These are phyloP conservation scores for Pissodes strobi DNA, from an alignment of 1,140 invertebrate species.

Conservation along the genomic window DNA sequence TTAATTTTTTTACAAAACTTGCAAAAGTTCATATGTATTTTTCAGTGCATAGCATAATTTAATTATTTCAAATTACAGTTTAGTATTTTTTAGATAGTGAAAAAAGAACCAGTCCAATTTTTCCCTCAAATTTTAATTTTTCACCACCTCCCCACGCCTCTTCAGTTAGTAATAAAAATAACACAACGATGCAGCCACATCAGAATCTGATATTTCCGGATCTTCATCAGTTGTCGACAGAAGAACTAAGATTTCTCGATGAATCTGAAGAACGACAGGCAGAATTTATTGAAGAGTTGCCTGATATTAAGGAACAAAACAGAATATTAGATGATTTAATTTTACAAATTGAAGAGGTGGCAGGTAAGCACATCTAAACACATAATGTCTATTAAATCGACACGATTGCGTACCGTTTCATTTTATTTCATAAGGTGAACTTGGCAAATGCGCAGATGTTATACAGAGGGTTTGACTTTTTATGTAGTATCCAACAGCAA, in stretches of 20 bases:
- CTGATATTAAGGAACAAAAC: conserved; percentile 68
- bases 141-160: conserved; percentile 44
- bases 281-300: conserved; percentile 71
- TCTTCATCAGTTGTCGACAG: conserved; percentile 66
- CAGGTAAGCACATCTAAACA: conserved; percentile 57
- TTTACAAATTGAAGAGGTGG: conserved; percentile 71
- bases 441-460: too few relatives aligned
- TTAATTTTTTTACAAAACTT: too few relatives aligned
- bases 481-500: too few relatives aligned
- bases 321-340: conserved; percentile 72
- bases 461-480: too few relatives aligned
- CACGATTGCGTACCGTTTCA: too few relatives aligned
- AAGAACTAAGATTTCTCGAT: conserved; percentile 71
- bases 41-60: too few relatives aligned
- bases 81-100: conserved; percentile 45
- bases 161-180: neutral
- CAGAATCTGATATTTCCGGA: conserved; percentile 63
- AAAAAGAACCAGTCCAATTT: conserved; percentile 47
- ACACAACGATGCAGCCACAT: neutral
- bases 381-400: too few relatives aligned
- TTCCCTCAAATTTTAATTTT: conserved; percentile 41
- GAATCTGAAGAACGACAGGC: conserved; percentile 70
- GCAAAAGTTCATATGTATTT: too few relatives aligned
- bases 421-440: too few relatives aligned
- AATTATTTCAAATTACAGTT: too few relatives aligned